phyloP scores from a whole-genome alignment of 2,888 invertebrate species.

The Phlogophora meticulosa region DNA sequence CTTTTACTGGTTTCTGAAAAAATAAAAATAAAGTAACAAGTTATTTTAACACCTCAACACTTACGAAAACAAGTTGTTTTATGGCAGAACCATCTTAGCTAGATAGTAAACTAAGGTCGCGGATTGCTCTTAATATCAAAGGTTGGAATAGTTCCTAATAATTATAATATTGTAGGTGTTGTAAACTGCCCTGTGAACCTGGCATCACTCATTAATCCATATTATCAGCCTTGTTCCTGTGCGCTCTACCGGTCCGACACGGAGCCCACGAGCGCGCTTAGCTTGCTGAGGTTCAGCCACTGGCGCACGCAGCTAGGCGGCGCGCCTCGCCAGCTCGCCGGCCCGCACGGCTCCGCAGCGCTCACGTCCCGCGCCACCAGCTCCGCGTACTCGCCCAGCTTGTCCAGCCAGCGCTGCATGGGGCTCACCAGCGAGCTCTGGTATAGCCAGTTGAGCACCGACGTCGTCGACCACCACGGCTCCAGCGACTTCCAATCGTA shows the following conservation, averaged over 20 bases:
- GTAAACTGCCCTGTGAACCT: conserved; percentile 57
- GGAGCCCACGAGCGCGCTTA: conserved; percentile 76
- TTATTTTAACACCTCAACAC: conserved; percentile 23
- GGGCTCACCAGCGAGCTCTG: conserved; percentile 82
- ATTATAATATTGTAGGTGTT: conserved; percentile 46
- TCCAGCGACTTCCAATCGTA: conserved; percentile 76
- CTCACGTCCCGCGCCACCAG: conserved; percentile 47
- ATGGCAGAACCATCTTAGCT: conserved; percentile 27
- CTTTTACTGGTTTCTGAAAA: conserved; percentile 1
- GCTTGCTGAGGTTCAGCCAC: conserved; percentile 79
- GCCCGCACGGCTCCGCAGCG: conserved; percentile 56
- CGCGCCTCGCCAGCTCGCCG: conserved; percentile 9
- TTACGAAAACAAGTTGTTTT: conserved; percentile 43
- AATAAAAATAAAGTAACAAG: conserved; percentile 26
- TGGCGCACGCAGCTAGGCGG: conserved; percentile 70
- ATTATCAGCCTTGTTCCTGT: conserved; percentile 52
- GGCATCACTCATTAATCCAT: conserved; percentile 52
- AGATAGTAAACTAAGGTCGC: conserved; percentile 21
- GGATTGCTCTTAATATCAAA: conserved; percentile 53
- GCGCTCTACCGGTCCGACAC: conserved; percentile 79
- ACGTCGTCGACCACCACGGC: conserved; percentile 79
- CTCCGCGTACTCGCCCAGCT: conserved; percentile 76
- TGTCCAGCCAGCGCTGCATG: conserved; percentile 84
- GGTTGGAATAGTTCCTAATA: conserved; percentile 40
- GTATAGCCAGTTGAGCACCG: conserved; percentile 81